Percentiles rank a stretch among this genome's conserved stretches.
Conservation (phyloP, 2,888 invertebrate species). For the Gerris lacustris region DNA sequence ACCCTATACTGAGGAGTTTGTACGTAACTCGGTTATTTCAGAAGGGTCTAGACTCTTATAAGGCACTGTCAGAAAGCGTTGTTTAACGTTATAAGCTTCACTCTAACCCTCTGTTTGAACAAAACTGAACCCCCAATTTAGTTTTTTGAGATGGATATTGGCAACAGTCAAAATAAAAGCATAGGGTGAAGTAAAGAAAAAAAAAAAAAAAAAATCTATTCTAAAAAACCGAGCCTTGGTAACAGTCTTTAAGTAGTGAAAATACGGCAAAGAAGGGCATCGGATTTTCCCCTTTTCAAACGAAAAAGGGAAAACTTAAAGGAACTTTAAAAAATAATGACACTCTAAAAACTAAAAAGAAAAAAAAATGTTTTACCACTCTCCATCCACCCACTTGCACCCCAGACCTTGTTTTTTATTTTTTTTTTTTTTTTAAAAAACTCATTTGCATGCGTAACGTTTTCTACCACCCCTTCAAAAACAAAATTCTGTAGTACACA, state of each 20-base stretch:
- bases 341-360: neutral
- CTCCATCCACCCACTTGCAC: neutral
- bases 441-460: constrained; percentile 1
- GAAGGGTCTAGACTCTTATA: neutral
- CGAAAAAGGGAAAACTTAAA: neutral
- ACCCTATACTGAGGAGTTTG: too few relatives aligned
- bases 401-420: neutral
- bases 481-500: neutral
- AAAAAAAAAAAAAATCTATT: neutral
- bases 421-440: neutral
- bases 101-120: neutral
- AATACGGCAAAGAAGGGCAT: neutral
- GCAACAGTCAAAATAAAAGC: neutral
- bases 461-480: neutral
- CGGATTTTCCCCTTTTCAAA: too few relatives aligned
- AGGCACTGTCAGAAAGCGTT: neutral
- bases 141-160: neutral
- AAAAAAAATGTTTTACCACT: too few relatives aligned
- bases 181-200: neutral
- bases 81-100: constrained; percentile 3
- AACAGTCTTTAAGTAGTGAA: neutral
- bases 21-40: too few relatives aligned
- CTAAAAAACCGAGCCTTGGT: neutral
- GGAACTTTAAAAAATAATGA: neutral
- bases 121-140: neutral